Conservation (phyloP, 2,113 vertebrate genomes). For the Plotosus lineatus region DNA sequence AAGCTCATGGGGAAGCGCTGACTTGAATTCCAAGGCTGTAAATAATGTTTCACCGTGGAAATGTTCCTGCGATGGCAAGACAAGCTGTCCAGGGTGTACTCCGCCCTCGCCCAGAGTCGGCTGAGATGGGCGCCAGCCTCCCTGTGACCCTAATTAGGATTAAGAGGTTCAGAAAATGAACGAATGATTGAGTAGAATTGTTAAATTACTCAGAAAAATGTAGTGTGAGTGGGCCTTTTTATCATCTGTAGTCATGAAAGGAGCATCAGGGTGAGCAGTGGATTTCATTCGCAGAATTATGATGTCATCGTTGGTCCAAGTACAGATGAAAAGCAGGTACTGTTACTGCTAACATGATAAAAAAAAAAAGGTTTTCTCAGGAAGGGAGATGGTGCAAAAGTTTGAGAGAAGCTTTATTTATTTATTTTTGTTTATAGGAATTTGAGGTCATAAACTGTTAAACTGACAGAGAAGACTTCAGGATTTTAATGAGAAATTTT, state of each 20-base stretch:
- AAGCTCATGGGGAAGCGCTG: not conserved
- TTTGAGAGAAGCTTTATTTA: not conserved
- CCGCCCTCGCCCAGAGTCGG: too few species aligned
- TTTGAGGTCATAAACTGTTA: not conserved
- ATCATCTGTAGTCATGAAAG: not conserved
- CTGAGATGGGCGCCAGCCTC: too few species aligned
- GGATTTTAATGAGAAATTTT: not conserved
- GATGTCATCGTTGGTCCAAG: not conserved
- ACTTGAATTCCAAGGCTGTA: conserved; percentile 1
- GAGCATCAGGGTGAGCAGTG: not conserved
- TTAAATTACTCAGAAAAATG: too few species aligned
- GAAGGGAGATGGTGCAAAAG: not conserved
- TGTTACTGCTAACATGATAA: not conserved
- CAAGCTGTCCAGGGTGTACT: too few species aligned
- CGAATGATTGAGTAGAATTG: too few species aligned
- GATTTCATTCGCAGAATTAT: not conserved
- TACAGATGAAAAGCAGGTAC: not conserved
- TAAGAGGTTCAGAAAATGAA: too few species aligned
- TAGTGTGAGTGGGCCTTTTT: not conserved
- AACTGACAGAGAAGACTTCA: not conserved
- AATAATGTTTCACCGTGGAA: not conserved
- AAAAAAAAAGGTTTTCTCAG: not conserved
- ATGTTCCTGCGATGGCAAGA: too few species aligned
- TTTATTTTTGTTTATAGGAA: not conserved
- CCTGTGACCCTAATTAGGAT: too few species aligned